Conservation (phyloP, 2,888 invertebrate genomes). For the Caenorhabditis sp. region DNA sequence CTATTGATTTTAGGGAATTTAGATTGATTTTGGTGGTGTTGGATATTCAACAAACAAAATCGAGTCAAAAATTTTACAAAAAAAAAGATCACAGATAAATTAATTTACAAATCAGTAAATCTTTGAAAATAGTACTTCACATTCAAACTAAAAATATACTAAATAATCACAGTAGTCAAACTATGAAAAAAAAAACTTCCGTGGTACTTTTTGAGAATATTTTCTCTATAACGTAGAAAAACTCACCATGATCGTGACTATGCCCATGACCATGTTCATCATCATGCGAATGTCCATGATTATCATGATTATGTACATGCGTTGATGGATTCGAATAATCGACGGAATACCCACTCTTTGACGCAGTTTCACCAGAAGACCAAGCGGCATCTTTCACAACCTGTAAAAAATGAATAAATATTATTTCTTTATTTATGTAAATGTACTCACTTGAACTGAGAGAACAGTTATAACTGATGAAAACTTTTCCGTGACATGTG, state of each 20-base stretch:
- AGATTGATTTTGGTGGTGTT: too few relatives aligned
- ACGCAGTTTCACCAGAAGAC: conserved; percentile 23
- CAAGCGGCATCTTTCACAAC: conserved; percentile 58
- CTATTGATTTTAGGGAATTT: too few relatives aligned
- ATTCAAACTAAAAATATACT: too few relatives aligned
- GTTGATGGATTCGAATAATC: conserved; percentile 22
- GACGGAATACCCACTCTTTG: conserved; percentile 25
- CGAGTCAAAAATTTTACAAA: neutral
- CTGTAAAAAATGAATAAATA: conserved; percentile 17
- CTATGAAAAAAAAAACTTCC: too few relatives aligned
- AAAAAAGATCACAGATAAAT: neutral
- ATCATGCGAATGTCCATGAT: conserved; percentile 38
- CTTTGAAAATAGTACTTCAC: too few relatives aligned
- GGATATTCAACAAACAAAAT: too few relatives aligned
- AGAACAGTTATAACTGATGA: conserved; percentile 75
- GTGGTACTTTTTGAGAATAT: too few relatives aligned
- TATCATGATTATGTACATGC: conserved; percentile 4
- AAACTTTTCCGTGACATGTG: conserved; percentile 76
- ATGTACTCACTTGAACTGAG: conserved; percentile 75
- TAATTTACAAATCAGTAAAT: too few relatives aligned
- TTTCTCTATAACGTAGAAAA: neutral
- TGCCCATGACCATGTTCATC: conserved; percentile 21
- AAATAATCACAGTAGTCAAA: too few relatives aligned
- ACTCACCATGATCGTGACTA: conserved; percentile 10
- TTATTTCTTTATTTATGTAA: neutral